phyloP scores from a whole-genome alignment of 2,888 invertebrate genomes.

The Sisyra terminalis region DNA sequence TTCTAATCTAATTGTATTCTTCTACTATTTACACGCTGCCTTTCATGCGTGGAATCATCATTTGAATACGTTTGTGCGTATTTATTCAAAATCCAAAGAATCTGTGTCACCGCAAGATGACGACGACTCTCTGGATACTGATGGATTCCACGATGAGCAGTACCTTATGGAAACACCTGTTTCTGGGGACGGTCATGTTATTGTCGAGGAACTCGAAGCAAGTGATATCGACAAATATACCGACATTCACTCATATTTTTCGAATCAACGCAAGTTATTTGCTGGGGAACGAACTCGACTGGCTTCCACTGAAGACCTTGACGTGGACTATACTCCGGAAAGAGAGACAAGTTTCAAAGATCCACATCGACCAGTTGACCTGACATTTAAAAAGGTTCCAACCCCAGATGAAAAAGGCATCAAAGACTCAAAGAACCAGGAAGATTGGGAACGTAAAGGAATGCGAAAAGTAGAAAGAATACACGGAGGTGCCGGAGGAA shows the following conservation, averaged over 20 bases:
- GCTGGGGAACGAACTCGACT: constrained; percentile 23
- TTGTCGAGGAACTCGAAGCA: constrained; percentile 14
- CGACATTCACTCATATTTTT: constrained; percentile 23
- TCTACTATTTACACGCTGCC: constrained; percentile 14
- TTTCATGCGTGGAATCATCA: constrained; percentile 6
- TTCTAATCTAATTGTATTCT: constrained; percentile 2
- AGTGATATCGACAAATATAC: constrained; percentile 24
- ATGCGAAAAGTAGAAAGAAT: constrained; percentile 24
- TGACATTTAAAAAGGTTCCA: constrained; percentile 17
- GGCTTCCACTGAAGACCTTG: constrained; percentile 28
- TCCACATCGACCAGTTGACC: constrained; percentile 20
- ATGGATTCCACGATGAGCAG: constrained; percentile 32
- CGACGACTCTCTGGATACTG: constrained; percentile 35
- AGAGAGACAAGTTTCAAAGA: constrained; percentile 24
- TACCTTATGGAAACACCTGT: constrained; percentile 30
- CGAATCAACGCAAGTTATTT: constrained; percentile 22
- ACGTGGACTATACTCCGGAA: constrained; percentile 17
- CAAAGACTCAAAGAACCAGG: constrained; percentile 26
- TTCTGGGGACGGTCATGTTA: constrained; percentile 18
- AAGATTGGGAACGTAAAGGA: constrained; percentile 28
- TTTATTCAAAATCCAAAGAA: constrained; percentile 16
- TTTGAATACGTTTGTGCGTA: constrained; percentile 5
- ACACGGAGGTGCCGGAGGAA: constrained; percentile 26
- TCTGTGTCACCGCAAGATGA: constrained; percentile 34
- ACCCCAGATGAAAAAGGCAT: constrained; percentile 29